Base-by-base conservation (phyloP, 2,888 invertebrate genomes). In the Cerastis rubricosa region DNA sequence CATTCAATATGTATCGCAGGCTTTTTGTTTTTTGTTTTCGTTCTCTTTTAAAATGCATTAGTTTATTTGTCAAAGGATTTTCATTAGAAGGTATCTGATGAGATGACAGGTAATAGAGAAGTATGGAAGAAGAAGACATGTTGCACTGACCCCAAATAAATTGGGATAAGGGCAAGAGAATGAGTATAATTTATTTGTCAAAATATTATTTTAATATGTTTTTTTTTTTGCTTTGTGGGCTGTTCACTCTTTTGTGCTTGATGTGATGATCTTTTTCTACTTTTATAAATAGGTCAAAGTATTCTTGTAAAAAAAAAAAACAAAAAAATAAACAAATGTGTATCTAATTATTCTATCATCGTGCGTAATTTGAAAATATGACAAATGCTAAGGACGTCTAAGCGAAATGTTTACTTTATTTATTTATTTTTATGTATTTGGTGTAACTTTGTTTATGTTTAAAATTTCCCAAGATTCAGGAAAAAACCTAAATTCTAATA, bases 1-100 rank as follows among this genome's bases (percentile, higher is more conserved):
- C 49, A 71, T 71, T 80, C 76, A 76, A 81, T 70, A 69, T 49
- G 45, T 75, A 40, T 45, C n/a, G 57, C n/a, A 40, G n/a, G 19
- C 22, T 8, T 71, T 45, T 71, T 45, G 54, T 71, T 66, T 49
- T 63, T 51, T 78, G 4, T 29, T 61, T 65, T 43, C 25, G 3
- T 76, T 47, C 29, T 25, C 22, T 45, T 64, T 57, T n/a, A 0
- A 59, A 72, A 49, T n/a, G n/a, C 22, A 19, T 61, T 11, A 22
- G 1, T 67, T 54, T 47, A 25, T 59, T 66, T 78, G 35, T 25
- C 45, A 17, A 57, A 63, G n/a, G n/a, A n/a, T n/a, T n/a, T n/a
- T n/a, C n/a, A n/a, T n/a, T n/a, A n/a, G n/a, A n/a, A n/a, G n/a
- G n/a, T n/a, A n/a, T n/a, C n/a, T n/a, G n/a, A n/a, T n/a, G n/a